Evolutionary conservation across 2,797 vertebrate species (phyloP).

Genomic region (Ctenochaetus hawaiiensis): DNA sequence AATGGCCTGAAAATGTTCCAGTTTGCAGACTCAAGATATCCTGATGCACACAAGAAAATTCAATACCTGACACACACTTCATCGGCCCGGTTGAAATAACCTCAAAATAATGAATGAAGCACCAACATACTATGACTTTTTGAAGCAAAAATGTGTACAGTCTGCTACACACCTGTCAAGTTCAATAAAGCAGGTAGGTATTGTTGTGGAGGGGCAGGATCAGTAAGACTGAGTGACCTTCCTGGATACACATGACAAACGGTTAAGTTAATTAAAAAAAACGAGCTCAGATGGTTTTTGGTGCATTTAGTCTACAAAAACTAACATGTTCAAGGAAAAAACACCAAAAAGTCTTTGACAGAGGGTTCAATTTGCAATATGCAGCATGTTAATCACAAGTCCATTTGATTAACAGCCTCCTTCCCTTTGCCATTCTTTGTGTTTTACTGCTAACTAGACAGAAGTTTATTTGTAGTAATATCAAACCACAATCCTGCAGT

Average conservation of each 20-base stretch:
- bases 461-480: not conserved
- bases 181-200: conserved; percentile 37
- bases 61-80: not conserved
- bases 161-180: conserved; percentile 49
- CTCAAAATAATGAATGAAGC: conserved; percentile 9
- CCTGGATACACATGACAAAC: not conserved
- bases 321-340: not conserved
- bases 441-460: not conserved
- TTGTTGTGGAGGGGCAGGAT: not conserved
- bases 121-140: conserved; percentile 24
- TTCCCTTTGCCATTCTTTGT: not conserved
- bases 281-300: not conserved
- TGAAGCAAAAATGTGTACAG: conserved; percentile 32
- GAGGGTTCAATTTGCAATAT: not conserved
- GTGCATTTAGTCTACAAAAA: not conserved
- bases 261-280: not conserved
- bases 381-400: not conserved
- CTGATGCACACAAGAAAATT: not conserved
- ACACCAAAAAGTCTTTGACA: not conserved
- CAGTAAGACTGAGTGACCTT: not conserved
- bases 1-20: conserved; percentile 28
- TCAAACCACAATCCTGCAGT: not conserved
- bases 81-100: conserved; percentile 22
- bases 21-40: not conserved
- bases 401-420: not conserved